Base-by-base conservation (phyloP, 1,140 invertebrate genomes). In the Nautilus pompilius region DNA sequence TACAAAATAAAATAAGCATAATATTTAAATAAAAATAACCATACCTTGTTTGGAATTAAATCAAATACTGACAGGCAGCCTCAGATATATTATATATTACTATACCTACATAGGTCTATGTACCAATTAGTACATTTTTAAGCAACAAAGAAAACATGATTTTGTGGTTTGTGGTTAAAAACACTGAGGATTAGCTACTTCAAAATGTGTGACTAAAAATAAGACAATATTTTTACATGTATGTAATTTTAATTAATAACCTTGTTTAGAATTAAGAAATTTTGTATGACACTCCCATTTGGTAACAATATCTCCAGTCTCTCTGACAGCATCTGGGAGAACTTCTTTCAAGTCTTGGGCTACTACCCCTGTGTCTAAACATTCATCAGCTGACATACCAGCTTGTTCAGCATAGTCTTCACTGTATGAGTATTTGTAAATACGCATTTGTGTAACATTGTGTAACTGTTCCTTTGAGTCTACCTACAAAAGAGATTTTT, bases 251-350 rank as follows among this genome's bases (percentile, higher is more conserved):
- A n/a, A 15, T 41, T 41, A 13, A 68, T 74, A 78, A 92, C 91
- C 86, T 98, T 98, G 80, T 98, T 96, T 3, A 98, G 95, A 34
- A 97, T 91, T 34, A 98, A 84, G 75, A 98, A 95, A 78, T 96
- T 95, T 69, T 93, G 90, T 72, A 97, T 96, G 51, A 88, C 88
- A 61, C 90, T 88, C 13, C 95, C 95, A 77, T 92, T 91, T 4
- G 90, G 88, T 36, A 98, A 90, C 85, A 30, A 97, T 87, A 79
- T 95, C 91, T 0, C 95, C 95, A 5, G 93, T 92, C 67, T 93
- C 90, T 69, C 90, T 88, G 0, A 99, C 96, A 6, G 96, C 96
- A 74, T 99, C 96, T 0, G 96, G 96, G 32, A 99, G 78, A 15
- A 99, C 89, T 70, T 90, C 85, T 46, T 91, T 88, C 0, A 99